Evolutionary conservation across 2,888 invertebrate genomes (phyloP), one percentile per base, ranked within the genome.

Genomic region (Phyllotreta cruciferae): DNA sequence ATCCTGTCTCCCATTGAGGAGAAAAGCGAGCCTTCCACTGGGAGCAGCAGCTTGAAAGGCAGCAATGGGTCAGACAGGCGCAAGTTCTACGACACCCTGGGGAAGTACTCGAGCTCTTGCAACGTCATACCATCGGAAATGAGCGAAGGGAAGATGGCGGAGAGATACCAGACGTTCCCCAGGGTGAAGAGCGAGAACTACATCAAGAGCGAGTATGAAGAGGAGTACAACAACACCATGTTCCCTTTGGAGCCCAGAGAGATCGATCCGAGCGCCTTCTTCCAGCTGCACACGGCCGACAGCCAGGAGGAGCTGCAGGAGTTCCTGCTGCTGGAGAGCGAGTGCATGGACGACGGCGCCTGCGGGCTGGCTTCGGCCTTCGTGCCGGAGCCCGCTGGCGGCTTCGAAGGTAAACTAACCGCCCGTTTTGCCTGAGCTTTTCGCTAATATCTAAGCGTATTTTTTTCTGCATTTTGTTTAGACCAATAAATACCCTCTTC

Each of bases 241-340:
- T 86, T 84, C 74, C 85, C 85, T 0, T 72, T 86, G 52, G 86
- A 87, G 72, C 86, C 86, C 0, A 76, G 86, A 64, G 86, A 86
- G 76, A 79, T 87, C 54, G 86, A 87, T 70, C 82, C 85, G 1
- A 83, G 83, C 58, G 81, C 80, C 34, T 86, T 84, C 68, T 84
- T 83, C 60, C 86, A 87, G 73, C 75, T 87, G 10, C 86, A 87
- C 70, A 85, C 84, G 0, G 85, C 85, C 3, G 85, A 87, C 66
- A 86, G 86, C 72, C 85, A 85, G 70, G 86, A 87, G 70, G 86
- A 87, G 68, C 77, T 87, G 39, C 86, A 86, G 71, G 86, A 87
- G 74, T 87, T 87, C 76, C 78, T 87, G 60, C 75, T 87, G 54
- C 75, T 87, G 9, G 86, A 87, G 76, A 86, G 85, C 71, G 85